Conservation (phyloP, 2,113 vertebrate genomes). For the Pterocles gutturalis region DNA sequence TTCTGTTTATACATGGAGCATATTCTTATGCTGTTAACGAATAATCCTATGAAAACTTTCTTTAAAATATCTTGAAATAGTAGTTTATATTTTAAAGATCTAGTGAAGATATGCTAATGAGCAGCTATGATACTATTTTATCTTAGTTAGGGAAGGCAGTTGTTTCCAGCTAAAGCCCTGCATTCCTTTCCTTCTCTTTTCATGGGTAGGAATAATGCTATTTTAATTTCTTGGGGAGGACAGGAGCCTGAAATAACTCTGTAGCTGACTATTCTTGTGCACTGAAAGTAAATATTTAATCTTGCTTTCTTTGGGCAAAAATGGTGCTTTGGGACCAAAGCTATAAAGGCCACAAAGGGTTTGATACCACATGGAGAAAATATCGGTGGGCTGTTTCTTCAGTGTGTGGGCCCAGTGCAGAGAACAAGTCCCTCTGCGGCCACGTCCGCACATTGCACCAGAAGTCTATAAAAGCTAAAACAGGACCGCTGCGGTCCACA, state of each 20-base stretch:
- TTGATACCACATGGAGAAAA: background rate
- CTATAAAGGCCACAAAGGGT: background rate
- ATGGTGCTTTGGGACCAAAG: background rate
- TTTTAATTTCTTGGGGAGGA: background rate
- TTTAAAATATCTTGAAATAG: background rate
- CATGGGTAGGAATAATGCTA: background rate
- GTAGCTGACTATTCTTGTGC: background rate
- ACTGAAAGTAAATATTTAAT: background rate
- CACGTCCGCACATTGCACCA: background rate
- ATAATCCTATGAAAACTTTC: background rate
- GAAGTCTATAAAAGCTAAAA: background rate
- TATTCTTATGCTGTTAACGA: background rate
- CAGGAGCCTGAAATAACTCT: background rate
- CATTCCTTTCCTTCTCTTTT: background rate
- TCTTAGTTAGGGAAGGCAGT: background rate
- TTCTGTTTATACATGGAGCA: background rate
- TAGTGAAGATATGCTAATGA: background rate
- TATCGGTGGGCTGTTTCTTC: background rate
- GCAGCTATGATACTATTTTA: background rate
- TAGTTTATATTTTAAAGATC: background rate
- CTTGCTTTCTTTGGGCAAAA: background rate
- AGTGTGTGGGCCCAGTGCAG: background rate
- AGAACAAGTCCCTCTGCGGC: background rate
- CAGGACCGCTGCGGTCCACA: background rate
- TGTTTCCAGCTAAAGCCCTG: background rate